phyloP scores from a whole-genome alignment of 2,113 vertebrate species.

The Taxidea taxus region DNA sequence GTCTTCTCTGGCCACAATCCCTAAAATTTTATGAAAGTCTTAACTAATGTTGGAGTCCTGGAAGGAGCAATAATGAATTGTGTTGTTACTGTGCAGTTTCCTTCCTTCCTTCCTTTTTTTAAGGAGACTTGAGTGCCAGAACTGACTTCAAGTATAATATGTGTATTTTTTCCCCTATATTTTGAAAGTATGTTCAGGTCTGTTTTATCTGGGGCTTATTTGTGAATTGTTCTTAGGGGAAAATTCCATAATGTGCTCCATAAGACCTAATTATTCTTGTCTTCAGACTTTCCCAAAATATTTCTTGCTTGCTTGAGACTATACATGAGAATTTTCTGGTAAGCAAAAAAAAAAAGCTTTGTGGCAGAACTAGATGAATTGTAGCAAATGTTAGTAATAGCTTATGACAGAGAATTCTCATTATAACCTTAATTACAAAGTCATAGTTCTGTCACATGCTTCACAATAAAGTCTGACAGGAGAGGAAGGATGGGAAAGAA shows the following conservation, averaged over 20 bases:
- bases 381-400: conserved; percentile 43
- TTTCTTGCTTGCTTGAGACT: conserved; percentile 51
- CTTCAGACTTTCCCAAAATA: conserved; percentile 51
- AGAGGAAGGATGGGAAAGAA: background rate
- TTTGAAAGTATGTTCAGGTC: conserved; percentile 40
- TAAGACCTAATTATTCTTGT: conserved; percentile 50
- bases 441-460: conserved; percentile 42
- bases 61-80: background rate
- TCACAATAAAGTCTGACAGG: background rate
- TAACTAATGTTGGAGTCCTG: background rate
- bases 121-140: background rate
- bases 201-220: conserved; percentile 23
- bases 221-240: conserved; percentile 40
- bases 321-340: conserved; percentile 44
- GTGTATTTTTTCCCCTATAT: background rate
- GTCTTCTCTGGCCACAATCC: background rate
- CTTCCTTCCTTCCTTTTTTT: background rate
- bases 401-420: conserved; percentile 34
- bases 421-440: conserved; percentile 30
- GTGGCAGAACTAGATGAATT: conserved; percentile 37
- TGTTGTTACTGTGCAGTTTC: background rate
- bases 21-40: conserved; percentile 14
- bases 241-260: conserved; percentile 18
- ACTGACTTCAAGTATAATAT: background rate
- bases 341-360: conserved; percentile 52